phyloP scores from a whole-genome alignment of 2,797 vertebrate genomes.

The Sebastes glaucus region DNA sequence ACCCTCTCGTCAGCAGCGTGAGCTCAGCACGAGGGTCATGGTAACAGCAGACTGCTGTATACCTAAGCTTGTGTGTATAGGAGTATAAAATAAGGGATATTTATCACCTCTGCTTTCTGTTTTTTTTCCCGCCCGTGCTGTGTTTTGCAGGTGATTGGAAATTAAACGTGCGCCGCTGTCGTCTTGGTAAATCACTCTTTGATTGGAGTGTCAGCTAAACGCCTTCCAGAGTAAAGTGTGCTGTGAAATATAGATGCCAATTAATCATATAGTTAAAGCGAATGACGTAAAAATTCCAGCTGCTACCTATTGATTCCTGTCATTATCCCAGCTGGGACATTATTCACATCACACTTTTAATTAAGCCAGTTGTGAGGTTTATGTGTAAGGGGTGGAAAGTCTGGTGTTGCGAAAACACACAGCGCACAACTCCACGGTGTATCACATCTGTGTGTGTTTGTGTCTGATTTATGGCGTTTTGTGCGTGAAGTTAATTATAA shows the following conservation, averaged over 20 bases:
- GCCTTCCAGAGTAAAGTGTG: background rate
- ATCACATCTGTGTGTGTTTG: background rate
- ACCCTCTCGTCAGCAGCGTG: slow-evolving; percentile 29
- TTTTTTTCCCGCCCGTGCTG: background rate
- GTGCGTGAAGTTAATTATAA: slow-evolving; percentile 58
- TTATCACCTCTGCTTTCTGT: background rate
- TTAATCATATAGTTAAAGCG: slow-evolving; percentile 21
- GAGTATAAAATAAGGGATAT: background rate
- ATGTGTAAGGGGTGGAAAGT: background rate
- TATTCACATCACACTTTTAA: slow-evolving; percentile 40
- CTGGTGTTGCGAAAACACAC: background rate
- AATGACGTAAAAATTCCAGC: slow-evolving; percentile 25
- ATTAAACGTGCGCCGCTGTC: background rate
- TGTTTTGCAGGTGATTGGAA: background rate
- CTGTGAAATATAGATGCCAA: slow-evolving; percentile 18
- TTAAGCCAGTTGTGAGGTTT: slow-evolving; percentile 34
- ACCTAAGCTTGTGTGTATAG: background rate
- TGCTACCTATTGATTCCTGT: slow-evolving; percentile 28
- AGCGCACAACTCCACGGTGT: background rate
- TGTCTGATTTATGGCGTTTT: slow-evolving; percentile 57
- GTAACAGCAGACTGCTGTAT: slow-evolving; percentile 1
- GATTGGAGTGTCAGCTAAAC: background rate
- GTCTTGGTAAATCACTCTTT: background rate
- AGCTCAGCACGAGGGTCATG: slow-evolving; percentile 22
- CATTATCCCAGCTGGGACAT: slow-evolving; percentile 16